These are phyloP conservation scores for Cybosia mesomella DNA, from an alignment of 2,888 invertebrate species.

Conservation along the genomic window DNA sequence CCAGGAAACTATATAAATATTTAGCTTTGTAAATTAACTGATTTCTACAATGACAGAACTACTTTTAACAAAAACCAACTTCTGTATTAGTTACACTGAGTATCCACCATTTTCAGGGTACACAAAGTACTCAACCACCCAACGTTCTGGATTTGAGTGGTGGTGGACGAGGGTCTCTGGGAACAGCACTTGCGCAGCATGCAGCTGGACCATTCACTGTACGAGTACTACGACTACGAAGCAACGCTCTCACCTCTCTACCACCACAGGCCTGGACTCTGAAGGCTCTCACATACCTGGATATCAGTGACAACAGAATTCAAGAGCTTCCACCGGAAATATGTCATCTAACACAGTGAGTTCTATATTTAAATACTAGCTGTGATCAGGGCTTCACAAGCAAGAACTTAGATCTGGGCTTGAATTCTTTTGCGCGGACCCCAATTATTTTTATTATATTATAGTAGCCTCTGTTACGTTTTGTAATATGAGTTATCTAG, in stretches of 20 bases:
- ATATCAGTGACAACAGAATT: constrained; percentile 90
- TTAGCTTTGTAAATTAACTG: no score
- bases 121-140: constrained; percentile 80
- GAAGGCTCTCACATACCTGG: constrained; percentile 88
- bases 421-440: no score
- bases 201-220: constrained; percentile 73
- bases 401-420: no score
- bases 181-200: constrained; percentile 72
- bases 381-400: no score
- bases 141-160: constrained; percentile 79
- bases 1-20: no score
- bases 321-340: constrained; percentile 89
- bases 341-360: constrained; percentile 81
- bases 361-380: constrained; percentile 28
- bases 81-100: neutral
- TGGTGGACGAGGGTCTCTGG: constrained; percentile 72
- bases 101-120: constrained; percentile 66
- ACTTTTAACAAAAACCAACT: neutral
- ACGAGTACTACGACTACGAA: constrained; percentile 70
- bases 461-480: no score
- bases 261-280: constrained; percentile 88
- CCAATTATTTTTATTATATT: no score
- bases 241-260: constrained; percentile 87
- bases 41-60: no score
- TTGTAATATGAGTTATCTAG: no score